A percentile compares a stretch with the other conserved stretches of the same genome.
phyloP scores from a whole-genome alignment of 2,797 vertebrate genomes.

The Brachyrhaphis roseni region DNA sequence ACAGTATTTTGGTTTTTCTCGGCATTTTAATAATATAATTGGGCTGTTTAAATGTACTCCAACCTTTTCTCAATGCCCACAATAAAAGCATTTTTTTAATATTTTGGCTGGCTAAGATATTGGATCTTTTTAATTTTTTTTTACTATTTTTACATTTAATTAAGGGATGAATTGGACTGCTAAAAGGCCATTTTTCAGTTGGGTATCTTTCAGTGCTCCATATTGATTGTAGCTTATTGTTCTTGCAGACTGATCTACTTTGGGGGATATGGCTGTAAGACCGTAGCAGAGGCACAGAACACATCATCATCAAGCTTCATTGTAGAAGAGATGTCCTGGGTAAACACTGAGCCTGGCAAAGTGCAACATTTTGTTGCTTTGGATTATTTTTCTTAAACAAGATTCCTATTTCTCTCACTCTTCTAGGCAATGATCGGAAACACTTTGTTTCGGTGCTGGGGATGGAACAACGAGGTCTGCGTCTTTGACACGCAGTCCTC shows the following conservation, averaged over 20 bases:
- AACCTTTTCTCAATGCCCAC: background rate
- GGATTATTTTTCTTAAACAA: background rate
- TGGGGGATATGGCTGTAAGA: conserved; percentile 94
- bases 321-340: conserved; percentile 93
- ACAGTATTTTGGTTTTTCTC: background rate
- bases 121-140: background rate
- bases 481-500: conserved; percentile 85
- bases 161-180: background rate
- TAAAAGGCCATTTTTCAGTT: background rate
- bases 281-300: conserved; percentile 83
- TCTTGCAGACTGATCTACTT: conserved; percentile 91
- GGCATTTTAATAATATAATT: background rate
- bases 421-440: conserved; percentile 67
- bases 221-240: background rate
- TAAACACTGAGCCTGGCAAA: conserved; percentile 43
- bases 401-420: background rate
- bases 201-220: background rate
- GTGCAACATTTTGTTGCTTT: background rate
- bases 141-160: background rate
- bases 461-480: conserved; percentile 94
- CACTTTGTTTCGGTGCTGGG: conserved; percentile 84
- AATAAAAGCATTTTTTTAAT: background rate
- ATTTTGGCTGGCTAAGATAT: too few species aligned
- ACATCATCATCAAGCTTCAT: conserved; percentile 79
- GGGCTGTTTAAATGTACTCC: background rate